A percentile compares a stretch with the other conserved stretches of the same genome.
These are phyloP conservation scores for Lasioglossum baleicum DNA, from an alignment of 1,140 invertebrate genomes.

Conservation along the genomic window DNA sequence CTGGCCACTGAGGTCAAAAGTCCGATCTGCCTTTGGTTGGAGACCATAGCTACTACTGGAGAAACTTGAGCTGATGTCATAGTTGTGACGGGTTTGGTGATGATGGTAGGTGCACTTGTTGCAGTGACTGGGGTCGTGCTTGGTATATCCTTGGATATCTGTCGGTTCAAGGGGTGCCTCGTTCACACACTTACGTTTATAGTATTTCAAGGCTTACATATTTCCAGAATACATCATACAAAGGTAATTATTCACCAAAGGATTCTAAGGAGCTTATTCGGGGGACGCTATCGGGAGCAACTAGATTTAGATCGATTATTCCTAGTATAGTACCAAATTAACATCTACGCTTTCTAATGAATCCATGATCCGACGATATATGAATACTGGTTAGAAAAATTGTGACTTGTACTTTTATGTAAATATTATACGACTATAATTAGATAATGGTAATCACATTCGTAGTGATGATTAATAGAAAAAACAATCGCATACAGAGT, in stretches of 20 bases:
- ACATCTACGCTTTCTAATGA: slow-evolving; percentile 34
- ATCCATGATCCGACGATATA: slow-evolving; percentile 24
- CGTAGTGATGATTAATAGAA: slow-evolving; percentile 27
- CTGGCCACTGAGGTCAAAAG: slow-evolving; percentile 64
- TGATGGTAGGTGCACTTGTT: slow-evolving; percentile 75
- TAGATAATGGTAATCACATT: slow-evolving; percentile 34
- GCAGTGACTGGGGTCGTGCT: slow-evolving; percentile 74
- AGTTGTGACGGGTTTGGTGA: slow-evolving; percentile 73
- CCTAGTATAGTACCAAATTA: slow-evolving; percentile 41
- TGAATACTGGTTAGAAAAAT: slow-evolving; percentile 28
- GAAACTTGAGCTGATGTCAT: slow-evolving; percentile 72
- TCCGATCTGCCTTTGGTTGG: slow-evolving; percentile 72
- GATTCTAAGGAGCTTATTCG: slow-evolving; percentile 19
- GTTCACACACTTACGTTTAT: slow-evolving; percentile 71
- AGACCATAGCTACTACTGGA: slow-evolving; percentile 69
- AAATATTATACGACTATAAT: slow-evolving; percentile 29
- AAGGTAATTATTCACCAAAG: slow-evolving; percentile 36
- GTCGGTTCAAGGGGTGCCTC: slow-evolving; percentile 79
- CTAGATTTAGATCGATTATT: slow-evolving; percentile 44
- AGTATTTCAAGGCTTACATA: slow-evolving; percentile 54
- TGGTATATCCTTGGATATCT: slow-evolving; percentile 83
- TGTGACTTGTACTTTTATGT: slow-evolving; percentile 25
- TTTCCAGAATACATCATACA: slow-evolving; percentile 53
- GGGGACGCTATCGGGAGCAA: slow-evolving; percentile 28
- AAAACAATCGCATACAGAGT: slow-evolving; percentile 34